phyloP scores from a whole-genome alignment of 2,888 invertebrate species.

The Andrena haemorrhoa region DNA sequence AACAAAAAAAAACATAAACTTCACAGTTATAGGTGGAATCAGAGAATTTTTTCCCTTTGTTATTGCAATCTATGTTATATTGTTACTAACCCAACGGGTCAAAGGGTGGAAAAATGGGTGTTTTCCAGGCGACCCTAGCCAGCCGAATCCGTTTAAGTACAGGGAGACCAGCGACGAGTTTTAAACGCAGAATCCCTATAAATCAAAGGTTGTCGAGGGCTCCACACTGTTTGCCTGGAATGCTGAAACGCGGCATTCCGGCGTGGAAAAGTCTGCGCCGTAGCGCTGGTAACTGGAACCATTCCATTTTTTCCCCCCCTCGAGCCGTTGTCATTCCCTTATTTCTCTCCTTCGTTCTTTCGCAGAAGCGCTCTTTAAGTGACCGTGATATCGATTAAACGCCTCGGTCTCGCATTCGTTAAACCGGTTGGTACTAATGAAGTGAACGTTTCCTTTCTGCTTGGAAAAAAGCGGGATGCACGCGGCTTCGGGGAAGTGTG shows the following conservation, averaged over 20 bases:
- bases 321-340: background rate
- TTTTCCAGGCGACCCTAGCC: background rate
- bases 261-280: slow-evolving; percentile 51
- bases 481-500: background rate
- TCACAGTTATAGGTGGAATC: background rate
- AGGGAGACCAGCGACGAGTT: slow-evolving; percentile 13
- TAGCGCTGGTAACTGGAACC: slow-evolving; percentile 35
- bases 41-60: background rate
- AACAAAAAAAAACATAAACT: too few species aligned
- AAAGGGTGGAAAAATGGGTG: background rate
- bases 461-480: background rate
- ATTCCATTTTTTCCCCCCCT: slow-evolving; percentile 36
- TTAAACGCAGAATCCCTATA: slow-evolving; percentile 48
- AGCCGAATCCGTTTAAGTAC: background rate
- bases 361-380: slow-evolving; percentile 29
- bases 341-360: slow-evolving; percentile 17
- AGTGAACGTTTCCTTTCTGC: background rate
- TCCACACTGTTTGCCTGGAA: slow-evolving; percentile 45
- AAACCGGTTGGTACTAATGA: slow-evolving; percentile 13
- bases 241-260: slow-evolving; percentile 59
- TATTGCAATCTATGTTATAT: background rate
- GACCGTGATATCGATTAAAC: slow-evolving; percentile 44
- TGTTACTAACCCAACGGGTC: background rate
- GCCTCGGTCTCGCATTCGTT: slow-evolving; percentile 26
- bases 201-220: slow-evolving; percentile 44